These are phyloP conservation scores for Pardosa pseudoannulata DNA, from an alignment of 2,888 invertebrate genomes.

Conservation along the genomic window DNA sequence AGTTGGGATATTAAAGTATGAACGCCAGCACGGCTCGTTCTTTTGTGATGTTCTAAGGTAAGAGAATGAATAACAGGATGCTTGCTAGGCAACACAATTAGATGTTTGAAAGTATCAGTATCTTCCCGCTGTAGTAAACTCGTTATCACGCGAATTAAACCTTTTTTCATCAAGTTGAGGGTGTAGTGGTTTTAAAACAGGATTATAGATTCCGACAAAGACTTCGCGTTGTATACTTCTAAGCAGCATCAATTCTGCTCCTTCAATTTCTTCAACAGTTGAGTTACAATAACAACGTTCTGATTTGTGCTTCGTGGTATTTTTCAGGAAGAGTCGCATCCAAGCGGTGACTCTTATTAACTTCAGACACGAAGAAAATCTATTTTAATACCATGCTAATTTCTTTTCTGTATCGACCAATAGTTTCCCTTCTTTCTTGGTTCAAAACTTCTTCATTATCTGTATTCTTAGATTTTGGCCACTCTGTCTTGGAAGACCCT, in stretches of 20 bases:
- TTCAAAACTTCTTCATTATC: neutral
- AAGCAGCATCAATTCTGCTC: neutral
- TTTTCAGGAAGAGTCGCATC: neutral
- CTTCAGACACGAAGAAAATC: neutral
- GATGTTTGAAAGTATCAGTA: neutral
- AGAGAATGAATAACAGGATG: neutral
- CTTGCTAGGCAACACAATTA: neutral
- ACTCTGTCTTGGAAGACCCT: neutral
- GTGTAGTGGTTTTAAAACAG: neutral
- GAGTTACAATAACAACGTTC: neutral
- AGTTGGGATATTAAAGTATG: neutral
- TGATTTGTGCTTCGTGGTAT: neutral
- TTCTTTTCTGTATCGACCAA: neutral
- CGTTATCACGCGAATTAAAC: constrained; percentile 25
- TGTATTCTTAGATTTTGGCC: neutral
- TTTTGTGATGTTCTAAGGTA: neutral
- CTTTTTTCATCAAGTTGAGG: constrained; percentile 29
- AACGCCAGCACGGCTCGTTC: neutral
- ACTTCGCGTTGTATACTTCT: neutral
- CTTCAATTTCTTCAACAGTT: neutral
- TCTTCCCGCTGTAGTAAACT: constrained; percentile 21
- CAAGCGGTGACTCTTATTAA: neutral
- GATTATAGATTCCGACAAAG: neutral
- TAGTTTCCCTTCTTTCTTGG: constrained; percentile 1
- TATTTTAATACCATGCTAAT: constrained; percentile 1